These are phyloP conservation scores for Pocota personata DNA, from an alignment of 2,888 invertebrate species.

Conservation along the genomic window DNA sequence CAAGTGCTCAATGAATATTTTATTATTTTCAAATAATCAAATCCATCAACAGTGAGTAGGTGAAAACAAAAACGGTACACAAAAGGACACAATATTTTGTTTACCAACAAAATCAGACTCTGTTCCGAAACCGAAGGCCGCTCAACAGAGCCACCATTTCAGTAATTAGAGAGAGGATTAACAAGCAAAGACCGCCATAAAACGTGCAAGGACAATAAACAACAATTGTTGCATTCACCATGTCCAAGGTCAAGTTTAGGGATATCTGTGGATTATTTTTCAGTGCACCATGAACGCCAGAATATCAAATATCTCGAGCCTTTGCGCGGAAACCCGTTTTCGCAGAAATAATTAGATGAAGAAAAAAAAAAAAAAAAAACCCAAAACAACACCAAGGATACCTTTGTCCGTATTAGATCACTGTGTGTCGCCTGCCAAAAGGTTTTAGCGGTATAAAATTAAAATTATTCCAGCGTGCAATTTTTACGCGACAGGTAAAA, in stretches of 20 bases:
- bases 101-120: slow-evolving; percentile 58
- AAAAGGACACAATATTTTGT: slow-evolving; percentile 60
- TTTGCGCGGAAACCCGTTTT: slow-evolving; percentile 26
- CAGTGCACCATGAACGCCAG: not conserved
- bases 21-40: slow-evolving; percentile 49
- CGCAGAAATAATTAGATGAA: slow-evolving; percentile 37
- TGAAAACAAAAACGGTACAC: slow-evolving; percentile 31
- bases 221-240: not conserved
- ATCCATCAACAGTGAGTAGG: slow-evolving; percentile 45
- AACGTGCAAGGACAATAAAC: slow-evolving; percentile 43
- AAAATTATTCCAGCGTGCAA: not conserved
- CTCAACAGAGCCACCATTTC: not conserved
- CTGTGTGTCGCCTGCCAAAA: slow-evolving; percentile 6
- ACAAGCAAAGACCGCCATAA: slow-evolving; percentile 27
- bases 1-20: slow-evolving; percentile 37
- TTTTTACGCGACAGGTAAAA: slow-evolving; percentile 54
- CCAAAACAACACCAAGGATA: not conserved
- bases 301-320: not conserved
- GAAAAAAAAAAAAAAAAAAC: slow-evolving; percentile 12
- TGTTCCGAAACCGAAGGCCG: slow-evolving; percentile 34
- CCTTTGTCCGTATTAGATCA: slow-evolving; percentile 10
- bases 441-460: not conserved
- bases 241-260: slow-evolving; percentile 2
- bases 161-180: slow-evolving; percentile 41
- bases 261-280: not conserved